These are phyloP conservation scores for Monodelphis domestica DNA, from an alignment of 2,797 vertebrate species.

Conservation along the genomic window DNA sequence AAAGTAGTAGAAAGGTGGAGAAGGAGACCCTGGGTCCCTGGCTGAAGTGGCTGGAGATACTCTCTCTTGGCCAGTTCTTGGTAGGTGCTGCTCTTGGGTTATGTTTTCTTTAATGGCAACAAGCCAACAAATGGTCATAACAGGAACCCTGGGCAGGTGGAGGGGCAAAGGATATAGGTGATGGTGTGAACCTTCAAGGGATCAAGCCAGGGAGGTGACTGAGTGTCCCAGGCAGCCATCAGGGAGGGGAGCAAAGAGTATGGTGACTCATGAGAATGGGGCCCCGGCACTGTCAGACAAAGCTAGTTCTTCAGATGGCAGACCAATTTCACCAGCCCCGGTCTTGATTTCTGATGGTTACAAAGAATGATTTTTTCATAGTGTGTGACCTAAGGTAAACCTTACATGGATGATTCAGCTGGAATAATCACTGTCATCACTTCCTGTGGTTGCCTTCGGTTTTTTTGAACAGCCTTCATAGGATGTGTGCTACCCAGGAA, in stretches of 20 bases:
- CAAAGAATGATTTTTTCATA: background rate
- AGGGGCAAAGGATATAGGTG: background rate
- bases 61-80: background rate
- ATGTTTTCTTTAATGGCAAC: background rate
- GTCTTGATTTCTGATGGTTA: background rate
- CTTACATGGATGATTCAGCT: background rate
- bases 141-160: background rate
- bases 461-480: background rate
- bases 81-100: background rate
- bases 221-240: background rate
- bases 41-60: background rate
- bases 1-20: background rate
- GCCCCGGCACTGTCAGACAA: background rate
- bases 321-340: background rate
- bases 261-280: background rate
- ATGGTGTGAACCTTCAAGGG: rapidly evolving
- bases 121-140: background rate
- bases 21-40: background rate
- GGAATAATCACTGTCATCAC: background rate
- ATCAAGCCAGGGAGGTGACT: background rate
- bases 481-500: background rate
- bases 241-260: background rate
- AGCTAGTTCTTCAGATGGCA: background rate
- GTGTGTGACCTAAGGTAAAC: background rate
- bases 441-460: background rate